phyloP scores from a whole-genome alignment of 2,797 vertebrate genomes.

The Valencia hispanica region DNA sequence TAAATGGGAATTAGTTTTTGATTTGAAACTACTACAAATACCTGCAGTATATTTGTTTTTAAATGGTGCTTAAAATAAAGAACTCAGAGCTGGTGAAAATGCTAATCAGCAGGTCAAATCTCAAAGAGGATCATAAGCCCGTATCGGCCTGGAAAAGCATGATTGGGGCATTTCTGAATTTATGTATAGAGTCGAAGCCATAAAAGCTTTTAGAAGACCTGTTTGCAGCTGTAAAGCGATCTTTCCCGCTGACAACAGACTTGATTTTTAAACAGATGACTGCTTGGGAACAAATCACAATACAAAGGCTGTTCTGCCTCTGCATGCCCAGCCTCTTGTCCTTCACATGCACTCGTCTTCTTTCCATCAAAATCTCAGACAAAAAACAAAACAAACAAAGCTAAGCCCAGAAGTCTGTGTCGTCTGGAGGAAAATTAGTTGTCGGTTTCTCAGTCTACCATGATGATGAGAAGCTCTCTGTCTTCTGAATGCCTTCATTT shows the following conservation, averaged over 20 bases:
- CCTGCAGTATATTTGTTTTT: neutral
- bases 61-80: neutral
- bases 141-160: neutral
- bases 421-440: slow-evolving; percentile 41
- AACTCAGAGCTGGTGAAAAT: neutral
- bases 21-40: neutral
- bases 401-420: slow-evolving; percentile 35
- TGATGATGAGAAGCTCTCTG: neutral
- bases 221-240: slow-evolving; percentile 45
- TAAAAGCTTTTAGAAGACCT: slow-evolving; percentile 41
- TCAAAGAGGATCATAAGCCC: neutral
- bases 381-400: slow-evolving; percentile 60
- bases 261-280: slow-evolving; percentile 40
- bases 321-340: neutral
- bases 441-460: slow-evolving; percentile 8
- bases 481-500: neutral
- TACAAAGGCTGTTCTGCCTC: slow-evolving; percentile 19
- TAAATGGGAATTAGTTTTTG: too few species aligned
- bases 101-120: neutral
- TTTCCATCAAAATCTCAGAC: slow-evolving; percentile 36
- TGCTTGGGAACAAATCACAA: slow-evolving; percentile 52
- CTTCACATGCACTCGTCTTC: slow-evolving; percentile 29
- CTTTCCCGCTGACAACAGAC: slow-evolving; percentile 25
- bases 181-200: slow-evolving; percentile 40
- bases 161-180: neutral